Evolutionary conservation across 2,888 invertebrate genomes (phyloP), one percentile per base, ranked within the genome.

Genomic region (Theodoxus fluviatilis): DNA sequence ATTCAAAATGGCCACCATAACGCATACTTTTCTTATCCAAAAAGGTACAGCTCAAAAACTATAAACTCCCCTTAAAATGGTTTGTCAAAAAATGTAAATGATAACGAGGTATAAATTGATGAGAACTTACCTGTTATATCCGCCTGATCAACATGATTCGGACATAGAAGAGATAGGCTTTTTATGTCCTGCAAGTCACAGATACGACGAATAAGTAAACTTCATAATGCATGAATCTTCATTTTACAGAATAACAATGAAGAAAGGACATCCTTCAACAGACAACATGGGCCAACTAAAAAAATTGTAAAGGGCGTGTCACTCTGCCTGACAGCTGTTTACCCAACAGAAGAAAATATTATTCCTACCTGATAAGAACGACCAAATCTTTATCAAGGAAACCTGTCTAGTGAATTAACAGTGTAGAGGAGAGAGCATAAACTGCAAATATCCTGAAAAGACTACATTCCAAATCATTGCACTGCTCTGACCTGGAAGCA

Each of bases 111-210:
- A 18, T 55, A 28, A 40, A 7, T 38, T 67, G 43, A 38, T 28
- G 18, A 12, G 9, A 85, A 91, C 91, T 92, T 90, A 93, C 95
- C 92, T 82, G 93, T 90, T 80, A 92, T 89, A 78, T 94, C 92
- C 83, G 94, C 94, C 90, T 95, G 94, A 81, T 93, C 93, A 73
- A 94, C 90, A 89, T 97, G 97, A 82, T 93, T 93, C 81, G 92
- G 93, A 88, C 98, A 97, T 86, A 94, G 93, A 72, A 94, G 90
- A 47, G 92, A 91, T 83, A 93, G 91, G 59, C 91, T 92, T 83
- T 92, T 92, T 75, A 88, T 85, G 83, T 93, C 91, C 84, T 87
- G 81, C 6, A 79, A 79, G 18, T 68, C 33, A 61, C 15, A 63
- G 71, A 28, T 22, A 38, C 9, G 40, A 38, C 3, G 4, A 25